Base-by-base conservation (phyloP, 2,888 invertebrate species). In the Heterodera filipjevi region DNA sequence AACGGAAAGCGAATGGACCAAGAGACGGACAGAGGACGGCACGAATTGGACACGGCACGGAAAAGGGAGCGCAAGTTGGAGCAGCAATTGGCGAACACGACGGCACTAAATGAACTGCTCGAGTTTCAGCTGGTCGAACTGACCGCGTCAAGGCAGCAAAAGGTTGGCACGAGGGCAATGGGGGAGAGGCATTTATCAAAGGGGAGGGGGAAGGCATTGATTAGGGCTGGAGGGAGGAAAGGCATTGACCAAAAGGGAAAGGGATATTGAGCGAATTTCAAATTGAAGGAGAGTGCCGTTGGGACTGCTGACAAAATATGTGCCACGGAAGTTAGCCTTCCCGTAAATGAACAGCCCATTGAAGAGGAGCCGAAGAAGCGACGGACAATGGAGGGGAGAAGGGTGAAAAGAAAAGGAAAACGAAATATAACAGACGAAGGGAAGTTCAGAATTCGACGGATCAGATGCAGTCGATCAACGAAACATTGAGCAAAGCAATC, bases 101-200 rank as follows among this genome's bases (percentile, higher is more conserved):
- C 81, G 35, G 85, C 87, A 39, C 80, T 83, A 74, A 86, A 86
- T 78, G 88, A 88, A 66, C 81, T 89, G 27, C 83, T 89, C 64
- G 88, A 88, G 77, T 88, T 88, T 76, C 88, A 88, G 81, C 79
- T 86, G 83, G 81, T 78, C n/a, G 81, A 81, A 33, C 68, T 81
- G 79, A 81, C 82, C n/a, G 79, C 77, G 80, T 82, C 68, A 77
- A 82, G 66, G 49, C 78, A 75, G 53, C 53, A 33, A 30, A 46
- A 27, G 71, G 78, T 71, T 32, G 73, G 78, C 12, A 22, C 19
- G 19, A 22, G 53, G 53, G 49, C n/a, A n/a, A n/a, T n/a, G 19
- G 53, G 49, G 14, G 19, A 39, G 10, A 39, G 39, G n/a, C n/a
- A n/a, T n/a, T n/a, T n/a, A n/a, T n/a, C n/a, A n/a, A n/a, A n/a